These are phyloP conservation scores for Leucosticte australis DNA, from an alignment of 2,113 vertebrate species.

Conservation along the genomic window DNA sequence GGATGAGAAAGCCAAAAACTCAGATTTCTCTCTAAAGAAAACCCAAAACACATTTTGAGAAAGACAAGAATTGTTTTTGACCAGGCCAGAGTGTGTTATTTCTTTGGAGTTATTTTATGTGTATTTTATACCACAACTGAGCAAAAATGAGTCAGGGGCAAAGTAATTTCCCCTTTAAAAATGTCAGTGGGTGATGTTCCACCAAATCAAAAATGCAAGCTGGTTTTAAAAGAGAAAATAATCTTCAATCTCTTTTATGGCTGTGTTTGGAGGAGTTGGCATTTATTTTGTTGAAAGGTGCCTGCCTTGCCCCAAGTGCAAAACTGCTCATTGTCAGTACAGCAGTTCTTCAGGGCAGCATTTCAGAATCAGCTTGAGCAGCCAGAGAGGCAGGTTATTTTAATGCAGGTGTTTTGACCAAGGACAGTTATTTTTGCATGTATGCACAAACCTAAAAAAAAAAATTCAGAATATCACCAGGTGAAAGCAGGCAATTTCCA, in stretches of 20 bases:
- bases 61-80: not conserved
- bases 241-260: not conserved
- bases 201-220: not conserved
- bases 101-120: not conserved
- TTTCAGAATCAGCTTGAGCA: not conserved
- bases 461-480: slow-evolving; percentile 38
- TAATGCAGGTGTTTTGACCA: slow-evolving; percentile 34
- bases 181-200: not conserved
- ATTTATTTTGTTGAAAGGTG: not conserved
- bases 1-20: not conserved
- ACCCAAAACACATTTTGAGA: not conserved
- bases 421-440: slow-evolving; percentile 15
- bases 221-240: not conserved
- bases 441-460: slow-evolving; percentile 18
- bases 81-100: not conserved
- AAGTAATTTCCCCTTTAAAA: not conserved
- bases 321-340: not conserved
- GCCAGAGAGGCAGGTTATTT: not conserved
- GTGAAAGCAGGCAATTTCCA: slow-evolving; percentile 57
- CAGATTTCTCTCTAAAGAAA: not conserved
- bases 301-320: not conserved
- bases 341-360: not conserved
- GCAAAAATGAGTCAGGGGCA: not conserved
- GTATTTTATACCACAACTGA: not conserved
- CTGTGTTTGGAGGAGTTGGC: not conserved